phyloP scores from a whole-genome alignment of 2,797 vertebrate genomes.

The Clarias platycephalus region DNA sequence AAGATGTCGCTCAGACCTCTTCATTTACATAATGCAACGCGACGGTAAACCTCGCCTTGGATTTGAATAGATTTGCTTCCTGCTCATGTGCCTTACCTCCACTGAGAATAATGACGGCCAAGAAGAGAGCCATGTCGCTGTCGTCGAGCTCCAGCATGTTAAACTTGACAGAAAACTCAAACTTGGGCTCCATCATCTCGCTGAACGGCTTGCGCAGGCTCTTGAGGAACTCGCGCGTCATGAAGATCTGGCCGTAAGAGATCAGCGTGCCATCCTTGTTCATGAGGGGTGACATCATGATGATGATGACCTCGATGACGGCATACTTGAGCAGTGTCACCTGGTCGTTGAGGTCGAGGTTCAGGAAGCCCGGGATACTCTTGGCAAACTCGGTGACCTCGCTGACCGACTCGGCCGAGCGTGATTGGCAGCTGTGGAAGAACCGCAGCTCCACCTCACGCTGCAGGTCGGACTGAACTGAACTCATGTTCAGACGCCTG shows the following conservation, averaged over 20 bases:
- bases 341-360: conserved; percentile 95
- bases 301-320: conserved; percentile 95
- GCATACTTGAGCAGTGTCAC: conserved; percentile 94
- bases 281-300: conserved; percentile 95
- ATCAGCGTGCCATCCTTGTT: conserved; percentile 97
- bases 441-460: conserved; percentile 91
- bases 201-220: conserved; percentile 93
- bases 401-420: conserved; percentile 91
- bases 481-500: conserved; percentile 58
- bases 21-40: conserved; percentile 3
- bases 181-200: conserved; percentile 98
- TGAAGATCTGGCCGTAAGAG: conserved; percentile 95
- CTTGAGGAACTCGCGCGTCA: conserved; percentile 97
- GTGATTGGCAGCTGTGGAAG: conserved; percentile 93
- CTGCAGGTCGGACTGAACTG: conserved; percentile 70
- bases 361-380: conserved; percentile 93
- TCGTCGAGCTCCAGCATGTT: conserved; percentile 96
- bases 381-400: conserved; percentile 98
- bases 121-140: conserved; percentile 95
- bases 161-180: conserved; percentile 98
- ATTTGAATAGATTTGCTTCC: conserved; percentile 11
- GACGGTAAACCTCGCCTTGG: background rate
- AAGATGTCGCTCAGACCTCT: background rate
- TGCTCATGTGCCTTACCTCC: conserved; percentile 80
- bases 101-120: conserved; percentile 98